These are phyloP conservation scores for Apis florea DNA, from an alignment of 1,140 invertebrate genomes.

Conservation along the genomic window DNA sequence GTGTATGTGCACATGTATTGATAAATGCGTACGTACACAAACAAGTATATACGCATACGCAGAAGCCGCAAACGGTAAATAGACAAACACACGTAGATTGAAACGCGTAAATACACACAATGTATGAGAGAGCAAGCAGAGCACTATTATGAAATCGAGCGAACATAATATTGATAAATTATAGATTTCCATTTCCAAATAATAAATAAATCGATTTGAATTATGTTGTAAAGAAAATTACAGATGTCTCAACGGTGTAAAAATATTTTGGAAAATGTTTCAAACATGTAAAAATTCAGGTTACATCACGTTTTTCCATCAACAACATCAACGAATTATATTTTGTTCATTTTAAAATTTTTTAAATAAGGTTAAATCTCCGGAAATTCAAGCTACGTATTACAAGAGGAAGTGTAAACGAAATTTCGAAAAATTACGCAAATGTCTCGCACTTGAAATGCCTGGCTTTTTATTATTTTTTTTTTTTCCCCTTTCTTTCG, in stretches of 20 bases:
- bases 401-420: neutral
- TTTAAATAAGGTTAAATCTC: no score
- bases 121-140: neutral
- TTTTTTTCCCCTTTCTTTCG: neutral
- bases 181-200: neutral
- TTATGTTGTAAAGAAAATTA: neutral
- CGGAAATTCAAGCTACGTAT: no score
- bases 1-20: neutral
- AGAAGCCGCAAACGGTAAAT: neutral
- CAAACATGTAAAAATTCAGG: no score
- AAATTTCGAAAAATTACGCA: slow-evolving; percentile 2
- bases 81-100: neutral
- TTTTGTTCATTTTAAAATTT: no score
- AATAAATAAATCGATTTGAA: neutral
- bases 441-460: neutral
- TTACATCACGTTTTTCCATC: no score
- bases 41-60: neutral
- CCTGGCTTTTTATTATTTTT: neutral
- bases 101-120: neutral
- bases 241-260: no score
- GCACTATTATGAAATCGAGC: slow-evolving; percentile 9
- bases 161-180: slow-evolving; percentile 5
- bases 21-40: neutral
- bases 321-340: no score
- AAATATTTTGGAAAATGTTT: no score